Conservation (phyloP, 2,888 invertebrate genomes). For the Luperina nickerlii region DNA sequence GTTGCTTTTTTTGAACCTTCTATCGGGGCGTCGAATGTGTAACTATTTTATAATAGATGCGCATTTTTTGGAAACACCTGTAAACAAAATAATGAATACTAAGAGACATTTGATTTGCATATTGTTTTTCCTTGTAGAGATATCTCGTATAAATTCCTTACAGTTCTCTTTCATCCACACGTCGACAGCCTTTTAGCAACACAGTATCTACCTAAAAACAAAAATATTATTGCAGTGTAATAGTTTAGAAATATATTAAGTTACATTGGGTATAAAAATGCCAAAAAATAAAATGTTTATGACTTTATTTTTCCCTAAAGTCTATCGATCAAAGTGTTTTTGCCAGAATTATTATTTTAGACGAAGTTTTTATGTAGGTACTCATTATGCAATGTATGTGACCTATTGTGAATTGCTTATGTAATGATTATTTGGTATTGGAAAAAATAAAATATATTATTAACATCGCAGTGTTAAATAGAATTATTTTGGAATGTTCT, state of each 20-base stretch:
- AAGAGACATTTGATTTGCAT: conserved; percentile 56
- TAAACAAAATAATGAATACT: conserved; percentile 32
- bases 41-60: conserved; percentile 5
- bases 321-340: not conserved
- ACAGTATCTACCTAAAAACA: conserved; percentile 8
- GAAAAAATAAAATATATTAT: conserved; percentile 19
- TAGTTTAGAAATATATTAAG: conserved; percentile 12
- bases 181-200: conserved; percentile 20
- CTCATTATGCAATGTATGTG: conserved; percentile 28
- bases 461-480: conserved; percentile 35
- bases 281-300: conserved; percentile 24
- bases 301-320: not conserved
- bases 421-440: conserved; percentile 29
- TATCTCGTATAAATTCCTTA: conserved; percentile 58
- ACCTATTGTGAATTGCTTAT: conserved; percentile 32
- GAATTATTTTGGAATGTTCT: conserved; percentile 21
- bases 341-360: conserved; percentile 1
- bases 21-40: not conserved
- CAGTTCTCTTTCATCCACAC: conserved; percentile 46
- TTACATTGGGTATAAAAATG: not conserved
- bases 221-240: conserved; percentile 19
- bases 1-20: not conserved
- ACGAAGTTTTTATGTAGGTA: conserved; percentile 8
- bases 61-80: conserved; percentile 28
- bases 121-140: conserved; percentile 39